Evolutionary conservation across 2,113 vertebrate species (phyloP).

Genomic region (Festucalex cinctus): DNA sequence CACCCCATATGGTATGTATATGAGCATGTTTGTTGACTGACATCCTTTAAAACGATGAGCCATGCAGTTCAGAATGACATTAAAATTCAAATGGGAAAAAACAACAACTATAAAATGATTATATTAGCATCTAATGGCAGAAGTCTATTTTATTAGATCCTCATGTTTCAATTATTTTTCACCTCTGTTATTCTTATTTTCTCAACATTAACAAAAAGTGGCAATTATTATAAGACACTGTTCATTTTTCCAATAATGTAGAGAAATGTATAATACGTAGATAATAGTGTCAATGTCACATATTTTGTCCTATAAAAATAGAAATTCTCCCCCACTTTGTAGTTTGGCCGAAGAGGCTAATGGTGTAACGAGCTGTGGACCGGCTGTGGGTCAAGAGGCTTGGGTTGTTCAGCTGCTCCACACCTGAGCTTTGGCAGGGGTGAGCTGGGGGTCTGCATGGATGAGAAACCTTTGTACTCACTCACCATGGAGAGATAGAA

Average conservation of each 20-base stretch:
- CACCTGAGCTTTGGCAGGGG: slow-evolving; percentile 60
- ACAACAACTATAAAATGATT: no score
- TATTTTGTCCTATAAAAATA: neutral
- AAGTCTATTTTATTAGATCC: no score
- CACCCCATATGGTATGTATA: no score
- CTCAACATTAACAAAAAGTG: no score
- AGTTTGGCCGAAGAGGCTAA: slow-evolving; percentile 63
- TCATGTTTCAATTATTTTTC: no score
- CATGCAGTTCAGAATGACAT: no score
- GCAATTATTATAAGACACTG: neutral
- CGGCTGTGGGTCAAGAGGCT: slow-evolving; percentile 59
- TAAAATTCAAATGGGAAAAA: no score
- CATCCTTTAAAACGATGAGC: no score
- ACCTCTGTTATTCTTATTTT: no score
- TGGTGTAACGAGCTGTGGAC: slow-evolving; percentile 73
- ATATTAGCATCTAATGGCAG: no score
- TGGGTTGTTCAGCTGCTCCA: slow-evolving; percentile 61
- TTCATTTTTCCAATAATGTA: neutral
- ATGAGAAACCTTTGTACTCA: slow-evolving; percentile 8
- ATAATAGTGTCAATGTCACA: neutral
- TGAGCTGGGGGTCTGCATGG: neutral
- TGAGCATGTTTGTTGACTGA: no score
- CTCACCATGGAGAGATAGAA: slow-evolving; percentile 32
- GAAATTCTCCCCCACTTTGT: slow-evolving; percentile 5
- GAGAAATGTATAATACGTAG: neutral